Conservation (phyloP, 2,113 vertebrate genomes). For the Anarhynchus alexandrinus region DNA sequence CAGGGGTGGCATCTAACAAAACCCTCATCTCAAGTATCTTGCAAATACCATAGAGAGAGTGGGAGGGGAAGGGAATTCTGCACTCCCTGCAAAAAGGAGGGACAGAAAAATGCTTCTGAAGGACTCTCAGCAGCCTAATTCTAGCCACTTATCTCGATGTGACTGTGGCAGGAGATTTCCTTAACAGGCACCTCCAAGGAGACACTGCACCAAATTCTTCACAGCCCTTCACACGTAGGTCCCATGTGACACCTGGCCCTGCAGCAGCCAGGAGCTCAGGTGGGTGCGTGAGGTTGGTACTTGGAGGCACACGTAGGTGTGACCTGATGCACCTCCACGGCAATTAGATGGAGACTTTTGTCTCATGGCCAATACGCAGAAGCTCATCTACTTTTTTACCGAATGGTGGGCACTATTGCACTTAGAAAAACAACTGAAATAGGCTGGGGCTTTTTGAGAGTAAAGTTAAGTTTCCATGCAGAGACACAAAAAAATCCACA, state of each 20-base stretch:
- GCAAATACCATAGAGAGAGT: neutral
- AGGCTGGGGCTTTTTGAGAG: neutral
- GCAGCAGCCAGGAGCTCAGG: neutral
- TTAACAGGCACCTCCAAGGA: neutral
- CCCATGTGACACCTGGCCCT: too few species aligned
- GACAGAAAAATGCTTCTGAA: neutral
- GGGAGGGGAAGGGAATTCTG: neutral
- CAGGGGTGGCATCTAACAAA: neutral
- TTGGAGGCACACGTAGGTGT: rapidly evolving
- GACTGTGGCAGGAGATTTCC: neutral
- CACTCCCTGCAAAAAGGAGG: neutral
- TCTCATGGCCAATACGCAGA: neutral
- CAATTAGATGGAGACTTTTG: neutral
- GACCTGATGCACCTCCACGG: neutral
- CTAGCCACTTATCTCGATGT: neutral
- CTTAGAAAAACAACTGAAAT: neutral
- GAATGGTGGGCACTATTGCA: neutral
- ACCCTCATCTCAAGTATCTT: neutral
- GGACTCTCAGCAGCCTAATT: neutral
- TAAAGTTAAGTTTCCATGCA: neutral
- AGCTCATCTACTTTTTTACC: neutral
- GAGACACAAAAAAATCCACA: neutral
- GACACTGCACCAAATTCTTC: neutral
- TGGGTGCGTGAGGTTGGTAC: neutral
- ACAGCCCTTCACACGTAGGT: neutral